phyloP scores from a whole-genome alignment of 1,140 invertebrate genomes.

The Caenorhabditis briggsae region DNA sequence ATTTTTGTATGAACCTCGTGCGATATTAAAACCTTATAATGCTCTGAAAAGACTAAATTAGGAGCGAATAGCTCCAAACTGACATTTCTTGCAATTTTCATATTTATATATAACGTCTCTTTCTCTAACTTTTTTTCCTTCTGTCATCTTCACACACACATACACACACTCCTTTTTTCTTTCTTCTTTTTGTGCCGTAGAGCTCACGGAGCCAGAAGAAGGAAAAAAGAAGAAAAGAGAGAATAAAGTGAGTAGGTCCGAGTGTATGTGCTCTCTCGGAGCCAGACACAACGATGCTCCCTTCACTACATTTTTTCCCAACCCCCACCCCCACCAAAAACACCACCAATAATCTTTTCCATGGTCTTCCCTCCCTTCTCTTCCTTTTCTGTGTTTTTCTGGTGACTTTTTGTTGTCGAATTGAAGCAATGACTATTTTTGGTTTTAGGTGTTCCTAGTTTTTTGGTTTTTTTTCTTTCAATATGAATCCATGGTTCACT shows the following conservation, averaged over 20 bases:
- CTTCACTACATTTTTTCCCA: slow-evolving; percentile 11
- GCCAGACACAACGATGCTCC: slow-evolving; percentile 43
- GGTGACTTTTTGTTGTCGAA: neutral
- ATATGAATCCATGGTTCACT: too few species aligned
- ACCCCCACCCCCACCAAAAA: slow-evolving; percentile 34
- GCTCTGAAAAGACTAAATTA: slow-evolving; percentile 20
- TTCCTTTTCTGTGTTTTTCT: neutral
- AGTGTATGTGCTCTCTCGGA: slow-evolving; percentile 48
- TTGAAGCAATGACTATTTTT: neutral
- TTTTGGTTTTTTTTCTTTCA: too few species aligned
- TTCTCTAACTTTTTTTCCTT: neutral
- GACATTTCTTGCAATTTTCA: slow-evolving; percentile 28
- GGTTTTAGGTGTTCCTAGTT: neutral
- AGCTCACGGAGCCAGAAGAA: slow-evolving; percentile 23
- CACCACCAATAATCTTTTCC: slow-evolving; percentile 17
- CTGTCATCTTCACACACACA: slow-evolving; percentile 28
- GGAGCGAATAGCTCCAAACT: neutral
- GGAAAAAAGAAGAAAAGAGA: neutral
- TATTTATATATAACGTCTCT: slow-evolving; percentile 39
- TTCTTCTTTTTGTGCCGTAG: slow-evolving; percentile 42
- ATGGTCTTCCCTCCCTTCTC: neutral
- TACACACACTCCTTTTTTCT: slow-evolving; percentile 29
- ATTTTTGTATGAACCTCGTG: neutral
- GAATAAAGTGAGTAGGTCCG: slow-evolving; percentile 49
- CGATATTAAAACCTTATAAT: slow-evolving; percentile 19